phyloP scores from a whole-genome alignment of 2,888 invertebrate genomes.

The Plagiodera versicolora region DNA sequence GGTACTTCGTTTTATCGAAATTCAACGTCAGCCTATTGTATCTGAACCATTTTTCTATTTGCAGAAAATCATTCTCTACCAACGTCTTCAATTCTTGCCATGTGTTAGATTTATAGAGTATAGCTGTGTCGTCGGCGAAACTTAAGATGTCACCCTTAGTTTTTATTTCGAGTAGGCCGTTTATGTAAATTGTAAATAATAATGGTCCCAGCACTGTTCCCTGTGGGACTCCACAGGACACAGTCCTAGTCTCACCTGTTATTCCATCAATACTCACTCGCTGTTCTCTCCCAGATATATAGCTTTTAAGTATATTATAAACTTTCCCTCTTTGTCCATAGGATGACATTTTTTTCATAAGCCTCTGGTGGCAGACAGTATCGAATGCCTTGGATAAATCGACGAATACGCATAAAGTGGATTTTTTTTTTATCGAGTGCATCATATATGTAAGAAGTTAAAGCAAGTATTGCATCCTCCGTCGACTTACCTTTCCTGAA shows the following conservation, averaged over 20 bases:
- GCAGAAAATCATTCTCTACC: too few species aligned
- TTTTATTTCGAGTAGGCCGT: background rate
- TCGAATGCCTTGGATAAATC: background rate
- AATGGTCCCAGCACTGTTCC: background rate
- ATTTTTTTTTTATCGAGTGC: background rate
- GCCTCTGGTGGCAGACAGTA: background rate
- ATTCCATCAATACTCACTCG: background rate
- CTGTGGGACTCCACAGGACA: background rate
- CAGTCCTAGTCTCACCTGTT: too few species aligned
- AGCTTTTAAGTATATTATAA: too few species aligned
- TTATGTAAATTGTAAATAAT: background rate
- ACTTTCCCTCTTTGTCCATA: background rate
- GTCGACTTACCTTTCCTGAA: background rate
- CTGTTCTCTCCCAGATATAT: too few species aligned
- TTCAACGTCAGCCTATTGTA: too few species aligned
- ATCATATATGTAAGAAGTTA: background rate
- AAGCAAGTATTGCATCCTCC: background rate
- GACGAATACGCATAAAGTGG: background rate
- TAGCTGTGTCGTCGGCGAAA: background rate
- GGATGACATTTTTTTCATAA: background rate
- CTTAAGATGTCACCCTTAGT: background rate
- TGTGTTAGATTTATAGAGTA: background rate
- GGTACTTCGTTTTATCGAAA: too few species aligned
- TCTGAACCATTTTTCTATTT: too few species aligned
- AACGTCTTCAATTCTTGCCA: too few species aligned